A percentile compares a stretch with the other conserved stretches of the same genome.
Evolutionary conservation across 2,797 vertebrate species (phyloP).

Genomic region (Psittacula echo): DNA sequence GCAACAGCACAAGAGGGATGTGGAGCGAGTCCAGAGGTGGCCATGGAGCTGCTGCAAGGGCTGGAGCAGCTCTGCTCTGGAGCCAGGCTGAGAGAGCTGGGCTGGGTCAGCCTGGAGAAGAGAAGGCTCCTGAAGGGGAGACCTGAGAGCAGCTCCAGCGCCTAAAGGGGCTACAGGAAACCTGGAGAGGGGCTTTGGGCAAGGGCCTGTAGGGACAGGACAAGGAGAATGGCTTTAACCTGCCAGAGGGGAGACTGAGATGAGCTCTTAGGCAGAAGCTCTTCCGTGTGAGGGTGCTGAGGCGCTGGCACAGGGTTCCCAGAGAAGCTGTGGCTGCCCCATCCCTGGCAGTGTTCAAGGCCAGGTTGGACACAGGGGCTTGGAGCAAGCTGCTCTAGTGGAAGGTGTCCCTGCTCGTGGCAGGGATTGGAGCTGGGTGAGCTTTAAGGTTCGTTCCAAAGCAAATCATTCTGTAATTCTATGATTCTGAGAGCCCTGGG

Average conservation of each 20-base stretch:
- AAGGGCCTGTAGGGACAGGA: too few species aligned
- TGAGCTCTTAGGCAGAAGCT: too few species aligned
- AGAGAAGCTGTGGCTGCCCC: too few species aligned
- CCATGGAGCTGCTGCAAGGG: background rate
- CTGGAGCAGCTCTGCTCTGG: background rate
- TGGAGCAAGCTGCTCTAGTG: background rate
- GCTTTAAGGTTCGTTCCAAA: background rate
- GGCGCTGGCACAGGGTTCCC: too few species aligned
- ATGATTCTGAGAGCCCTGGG: fast-evolving
- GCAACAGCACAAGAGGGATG: too few species aligned
- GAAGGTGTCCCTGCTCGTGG: background rate
- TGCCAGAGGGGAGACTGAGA: too few species aligned
- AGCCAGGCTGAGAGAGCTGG: background rate
- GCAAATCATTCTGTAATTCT: background rate
- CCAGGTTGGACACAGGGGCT: background rate
- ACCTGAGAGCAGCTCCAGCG: too few species aligned
- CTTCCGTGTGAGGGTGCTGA: too few species aligned
- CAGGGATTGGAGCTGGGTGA: background rate
- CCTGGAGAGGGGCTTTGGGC: too few species aligned
- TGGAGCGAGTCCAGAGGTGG: fast-evolving
- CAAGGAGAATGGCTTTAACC: too few species aligned
- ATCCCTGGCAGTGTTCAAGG: too few species aligned
- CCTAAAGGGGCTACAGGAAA: too few species aligned
- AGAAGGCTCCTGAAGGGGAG: background rate
- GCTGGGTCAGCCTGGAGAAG: background rate